phyloP scores from a whole-genome alignment of 1,140 invertebrate species.

The Trachelipus rathkii region DNA sequence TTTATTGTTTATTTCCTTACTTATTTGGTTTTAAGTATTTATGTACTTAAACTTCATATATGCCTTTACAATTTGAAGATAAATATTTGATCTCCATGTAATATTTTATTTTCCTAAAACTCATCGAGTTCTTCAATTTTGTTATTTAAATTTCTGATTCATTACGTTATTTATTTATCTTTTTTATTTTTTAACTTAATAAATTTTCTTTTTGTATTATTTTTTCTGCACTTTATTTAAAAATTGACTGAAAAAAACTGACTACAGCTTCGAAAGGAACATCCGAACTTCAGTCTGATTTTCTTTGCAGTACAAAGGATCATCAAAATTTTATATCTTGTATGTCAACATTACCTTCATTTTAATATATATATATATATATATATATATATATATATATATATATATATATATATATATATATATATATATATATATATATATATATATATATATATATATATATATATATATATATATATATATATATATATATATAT shows the following conservation, averaged over 20 bases:
- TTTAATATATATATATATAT: background rate
- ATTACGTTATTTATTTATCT: background rate
- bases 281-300: background rate
- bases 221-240: too few species aligned
- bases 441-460: too few species aligned
- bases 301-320: slow-evolving; percentile 53
- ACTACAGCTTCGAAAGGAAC: background rate
- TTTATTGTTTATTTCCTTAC: too few species aligned
- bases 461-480: too few species aligned
- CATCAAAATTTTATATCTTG: background rate
- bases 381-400: slow-evolving; percentile 17
- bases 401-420: slow-evolving; percentile 26
- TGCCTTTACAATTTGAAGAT: too few species aligned
- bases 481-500: too few species aligned
- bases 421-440: slow-evolving; percentile 2
- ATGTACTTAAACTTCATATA: too few species aligned
- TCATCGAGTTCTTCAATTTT: background rate
- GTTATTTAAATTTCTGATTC: background rate
- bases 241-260: background rate
- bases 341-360: background rate
- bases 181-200: background rate
- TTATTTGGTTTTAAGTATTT: too few species aligned
- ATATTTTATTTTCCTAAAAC: too few species aligned
- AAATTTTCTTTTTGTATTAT: background rate
- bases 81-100: too few species aligned